phyloP scores from a whole-genome alignment of 2,888 invertebrate species.

The Heliconius charithonia region DNA sequence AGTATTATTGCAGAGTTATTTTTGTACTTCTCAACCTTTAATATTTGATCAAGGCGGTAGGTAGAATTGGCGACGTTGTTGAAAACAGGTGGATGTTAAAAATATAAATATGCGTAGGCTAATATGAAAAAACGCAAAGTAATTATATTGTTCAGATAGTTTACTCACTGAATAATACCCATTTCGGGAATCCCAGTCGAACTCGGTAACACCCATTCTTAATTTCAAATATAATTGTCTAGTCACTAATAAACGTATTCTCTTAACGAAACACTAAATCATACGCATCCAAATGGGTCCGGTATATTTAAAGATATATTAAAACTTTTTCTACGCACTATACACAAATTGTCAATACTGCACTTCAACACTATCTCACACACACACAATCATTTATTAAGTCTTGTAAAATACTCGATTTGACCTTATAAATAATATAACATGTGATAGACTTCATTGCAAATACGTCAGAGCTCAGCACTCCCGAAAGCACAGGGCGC shows the following conservation, averaged over 20 bases:
- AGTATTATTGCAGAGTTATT: conserved; percentile 50
- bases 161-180: conserved; percentile 78
- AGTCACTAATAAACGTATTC: conserved; percentile 57
- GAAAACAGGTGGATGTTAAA: conserved; percentile 33
- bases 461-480: conserved; percentile 61
- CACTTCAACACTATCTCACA: conserved; percentile 68
- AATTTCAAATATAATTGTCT: conserved; percentile 54
- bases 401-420: conserved; percentile 61
- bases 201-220: conserved; percentile 80
- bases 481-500: conserved; percentile 72
- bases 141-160: conserved; percentile 34
- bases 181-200: conserved; percentile 78
- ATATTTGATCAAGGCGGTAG: conserved; percentile 42
- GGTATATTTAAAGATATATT: conserved; percentile 36
- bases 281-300: conserved; percentile 49
- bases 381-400: conserved; percentile 75
- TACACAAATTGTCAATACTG: conserved; percentile 56
- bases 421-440: conserved; percentile 61
- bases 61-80: conserved; percentile 36
- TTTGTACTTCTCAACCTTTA: conserved; percentile 44
- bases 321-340: conserved; percentile 49
- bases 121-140: neutral
- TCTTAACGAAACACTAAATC: conserved; percentile 44
- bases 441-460: conserved; percentile 71
- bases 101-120: conserved; percentile 17